Conservation (phyloP, 1,140 invertebrate genomes). For the Papilio polytes region DNA sequence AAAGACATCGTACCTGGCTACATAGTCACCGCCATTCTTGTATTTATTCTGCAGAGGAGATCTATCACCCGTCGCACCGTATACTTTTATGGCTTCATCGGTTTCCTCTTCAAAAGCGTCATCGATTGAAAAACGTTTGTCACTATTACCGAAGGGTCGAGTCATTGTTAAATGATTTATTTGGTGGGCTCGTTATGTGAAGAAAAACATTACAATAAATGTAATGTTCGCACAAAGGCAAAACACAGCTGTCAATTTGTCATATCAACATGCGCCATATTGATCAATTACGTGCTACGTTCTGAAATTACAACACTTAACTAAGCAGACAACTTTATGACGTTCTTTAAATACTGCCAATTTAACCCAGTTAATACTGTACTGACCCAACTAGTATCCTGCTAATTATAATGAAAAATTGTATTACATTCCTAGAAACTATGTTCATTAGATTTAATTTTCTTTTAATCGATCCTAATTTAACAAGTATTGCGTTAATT, state of each 20-base stretch:
- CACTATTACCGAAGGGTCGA: slow-evolving; percentile 75
- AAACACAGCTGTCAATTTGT: slow-evolving; percentile 80
- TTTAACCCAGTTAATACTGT: slow-evolving; percentile 7
- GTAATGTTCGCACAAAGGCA: slow-evolving; percentile 61
- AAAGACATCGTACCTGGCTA: slow-evolving; percentile 63
- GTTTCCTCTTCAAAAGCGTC: slow-evolving; percentile 93
- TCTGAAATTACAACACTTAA: slow-evolving; percentile 41
- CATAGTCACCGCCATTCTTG: slow-evolving; percentile 76
- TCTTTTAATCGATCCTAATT: background rate
- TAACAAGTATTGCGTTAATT: background rate
- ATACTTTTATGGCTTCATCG: slow-evolving; percentile 90
- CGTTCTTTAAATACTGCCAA: slow-evolving; percentile 9
- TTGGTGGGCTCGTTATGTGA: slow-evolving; percentile 62
- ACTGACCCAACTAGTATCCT: background rate
- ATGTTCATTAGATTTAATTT: background rate
- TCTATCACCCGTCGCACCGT: slow-evolving; percentile 88
- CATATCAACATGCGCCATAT: slow-evolving; percentile 80
- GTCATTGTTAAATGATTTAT: slow-evolving; percentile 75
- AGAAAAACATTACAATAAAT: slow-evolving; percentile 72
- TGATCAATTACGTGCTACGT: slow-evolving; percentile 57
- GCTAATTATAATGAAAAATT: slow-evolving; percentile 16
- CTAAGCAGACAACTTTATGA: background rate
- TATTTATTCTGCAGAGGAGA: slow-evolving; percentile 83
- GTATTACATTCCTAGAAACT: background rate
- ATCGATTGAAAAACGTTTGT: slow-evolving; percentile 90